Conservation (phyloP, 2,113 vertebrate species). For the Hiodon alosoides region DNA sequence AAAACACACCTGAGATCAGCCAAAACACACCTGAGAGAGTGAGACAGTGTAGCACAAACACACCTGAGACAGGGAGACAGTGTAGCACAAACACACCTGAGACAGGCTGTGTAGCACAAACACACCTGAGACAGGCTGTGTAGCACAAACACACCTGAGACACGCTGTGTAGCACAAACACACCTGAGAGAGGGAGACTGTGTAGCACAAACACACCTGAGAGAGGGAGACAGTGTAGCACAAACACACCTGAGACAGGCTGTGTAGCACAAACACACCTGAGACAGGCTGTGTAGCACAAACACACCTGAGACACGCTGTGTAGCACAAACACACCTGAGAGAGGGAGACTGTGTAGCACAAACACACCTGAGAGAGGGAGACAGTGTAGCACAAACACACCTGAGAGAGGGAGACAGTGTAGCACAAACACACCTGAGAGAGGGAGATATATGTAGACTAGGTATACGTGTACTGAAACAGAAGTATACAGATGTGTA, state of each 20-base stretch:
- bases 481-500: neutral
- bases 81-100: neutral
- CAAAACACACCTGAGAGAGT: slow-evolving; percentile 2
- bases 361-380: slow-evolving; percentile 1
- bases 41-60: neutral
- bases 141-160: no score
- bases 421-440: neutral
- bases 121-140: no score
- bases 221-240: slow-evolving; percentile 23
- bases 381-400: neutral
- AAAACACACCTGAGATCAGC: neutral
- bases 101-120: no score
- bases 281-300: no score
- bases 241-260: neutral
- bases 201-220: no score
- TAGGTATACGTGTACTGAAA: neutral
- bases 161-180: no score
- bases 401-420: neutral
- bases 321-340: no score
- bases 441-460: neutral
- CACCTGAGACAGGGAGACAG: neutral
- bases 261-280: no score
- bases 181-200: no score
- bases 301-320: no score
- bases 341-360: neutral